Evolutionary conservation across 2,797 vertebrate genomes (phyloP).

Genomic region (Florisuga fusca): DNA sequence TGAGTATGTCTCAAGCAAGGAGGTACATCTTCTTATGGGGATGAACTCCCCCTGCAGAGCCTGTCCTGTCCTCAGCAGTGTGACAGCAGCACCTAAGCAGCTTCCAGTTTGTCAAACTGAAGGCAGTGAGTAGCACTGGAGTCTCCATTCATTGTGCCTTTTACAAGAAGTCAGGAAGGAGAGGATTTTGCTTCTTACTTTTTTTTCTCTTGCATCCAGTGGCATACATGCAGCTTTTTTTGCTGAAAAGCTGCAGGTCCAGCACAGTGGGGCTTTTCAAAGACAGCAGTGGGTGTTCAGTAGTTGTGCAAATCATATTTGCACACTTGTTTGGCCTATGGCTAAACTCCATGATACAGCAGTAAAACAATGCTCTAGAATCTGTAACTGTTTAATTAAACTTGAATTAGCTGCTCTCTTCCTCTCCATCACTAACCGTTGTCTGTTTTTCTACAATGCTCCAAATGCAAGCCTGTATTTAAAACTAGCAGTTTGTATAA

Average conservation of each 20-base stretch:
- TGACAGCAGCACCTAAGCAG: neutral
- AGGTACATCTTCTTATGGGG: neutral
- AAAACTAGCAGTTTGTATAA: neutral
- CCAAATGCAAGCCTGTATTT: neutral
- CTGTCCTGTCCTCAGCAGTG: neutral
- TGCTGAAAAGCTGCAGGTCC: neutral
- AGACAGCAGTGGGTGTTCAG: slow-evolving; percentile 13
- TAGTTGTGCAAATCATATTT: neutral
- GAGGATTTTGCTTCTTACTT: neutral
- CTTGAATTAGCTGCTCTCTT: slow-evolving; percentile 45
- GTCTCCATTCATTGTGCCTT: neutral
- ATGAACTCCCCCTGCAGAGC: neutral
- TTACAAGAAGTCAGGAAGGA: neutral
- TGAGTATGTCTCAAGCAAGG: neutral
- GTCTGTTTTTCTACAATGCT: neutral
- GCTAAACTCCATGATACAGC: neutral
- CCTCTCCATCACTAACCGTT: neutral
- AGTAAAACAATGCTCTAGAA: neutral
- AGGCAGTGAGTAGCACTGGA: neutral
- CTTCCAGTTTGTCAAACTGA: neutral
- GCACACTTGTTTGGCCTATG: neutral
- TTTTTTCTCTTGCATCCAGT: neutral
- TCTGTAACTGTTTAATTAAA: slow-evolving; percentile 48
- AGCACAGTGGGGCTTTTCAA: slow-evolving; percentile 12
- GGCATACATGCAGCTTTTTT: neutral